Evolutionary conservation across 2,113 vertebrate species (phyloP).

Genomic region (Sylvicapra grimmia): DNA sequence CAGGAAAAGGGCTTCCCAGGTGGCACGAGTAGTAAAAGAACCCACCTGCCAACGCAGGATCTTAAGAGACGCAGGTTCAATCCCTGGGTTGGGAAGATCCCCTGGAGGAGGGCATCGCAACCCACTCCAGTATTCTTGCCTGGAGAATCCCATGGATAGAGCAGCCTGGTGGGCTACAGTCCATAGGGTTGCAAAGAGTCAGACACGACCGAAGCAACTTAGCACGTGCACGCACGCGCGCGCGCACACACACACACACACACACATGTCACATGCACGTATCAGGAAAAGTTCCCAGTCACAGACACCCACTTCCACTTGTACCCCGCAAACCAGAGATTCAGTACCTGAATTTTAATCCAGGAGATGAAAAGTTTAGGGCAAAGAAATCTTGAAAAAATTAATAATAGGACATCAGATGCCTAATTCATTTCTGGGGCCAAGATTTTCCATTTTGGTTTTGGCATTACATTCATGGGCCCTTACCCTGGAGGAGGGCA

Average conservation of each 20-base stretch:
- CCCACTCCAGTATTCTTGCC: neutral
- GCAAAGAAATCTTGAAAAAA: neutral
- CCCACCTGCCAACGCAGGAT: neutral
- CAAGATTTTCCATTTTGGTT: neutral
- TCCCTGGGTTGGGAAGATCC: neutral
- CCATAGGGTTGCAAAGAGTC: neutral
- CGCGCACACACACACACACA: too few relatives aligned
- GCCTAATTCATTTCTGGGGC: neutral
- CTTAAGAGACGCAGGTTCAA: neutral
- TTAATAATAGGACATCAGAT: neutral
- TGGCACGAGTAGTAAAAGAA: neutral
- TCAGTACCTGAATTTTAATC: neutral
- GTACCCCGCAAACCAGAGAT: neutral
- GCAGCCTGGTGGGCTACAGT: neutral
- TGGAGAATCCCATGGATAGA: neutral
- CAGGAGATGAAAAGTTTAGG: neutral
- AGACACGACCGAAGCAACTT: neutral
- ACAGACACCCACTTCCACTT: neutral
- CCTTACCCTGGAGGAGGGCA: neutral
- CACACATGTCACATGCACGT: fast-evolving
- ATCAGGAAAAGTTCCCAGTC: neutral
- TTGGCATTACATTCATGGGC: neutral
- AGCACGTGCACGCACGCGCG: too few relatives aligned
- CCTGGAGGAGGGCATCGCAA: neutral
- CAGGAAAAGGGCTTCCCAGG: neutral